phyloP scores from a whole-genome alignment of 2,888 invertebrate species.

The Camptogramma bilineatum region DNA sequence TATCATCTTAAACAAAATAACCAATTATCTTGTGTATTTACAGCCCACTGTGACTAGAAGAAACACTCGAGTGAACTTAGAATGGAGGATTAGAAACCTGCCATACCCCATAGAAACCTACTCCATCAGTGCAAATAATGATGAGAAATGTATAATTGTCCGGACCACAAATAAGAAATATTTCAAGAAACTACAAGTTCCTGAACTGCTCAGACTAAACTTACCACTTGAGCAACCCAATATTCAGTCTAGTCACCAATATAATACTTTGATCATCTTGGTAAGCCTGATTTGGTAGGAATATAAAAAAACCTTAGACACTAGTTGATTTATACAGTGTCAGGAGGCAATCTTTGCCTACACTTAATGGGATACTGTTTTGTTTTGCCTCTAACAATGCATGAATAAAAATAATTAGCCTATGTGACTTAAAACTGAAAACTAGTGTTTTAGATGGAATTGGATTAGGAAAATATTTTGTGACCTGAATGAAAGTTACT shows the following conservation, averaged over 20 bases:
- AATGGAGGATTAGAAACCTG: conserved; percentile 93
- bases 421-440: neutral
- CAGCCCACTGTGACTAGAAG: conserved; percentile 89
- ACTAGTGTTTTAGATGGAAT: too few relatives aligned
- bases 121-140: conserved; percentile 87
- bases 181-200: conserved; percentile 89
- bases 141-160: conserved; percentile 87
- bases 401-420: neutral
- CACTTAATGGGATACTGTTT: too few relatives aligned
- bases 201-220: conserved; percentile 89
- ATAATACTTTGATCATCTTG: conserved; percentile 91
- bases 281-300: conserved; percentile 76
- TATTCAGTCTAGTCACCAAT: conserved; percentile 89
- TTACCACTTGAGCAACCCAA: conserved; percentile 87
- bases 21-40: conserved; percentile 50
- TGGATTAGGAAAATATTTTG: neutral
- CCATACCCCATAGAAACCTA: conserved; percentile 90
- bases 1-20: neutral
- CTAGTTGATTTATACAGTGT: too few relatives aligned
- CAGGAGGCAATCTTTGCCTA: too few relatives aligned
- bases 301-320: too few relatives aligned
- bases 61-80: conserved; percentile 90
- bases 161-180: conserved; percentile 93
- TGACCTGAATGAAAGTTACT: neutral
- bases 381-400: too few relatives aligned